phyloP scores from a whole-genome alignment of 1,140 invertebrate genomes.

The Cotesia chilonis region DNA sequence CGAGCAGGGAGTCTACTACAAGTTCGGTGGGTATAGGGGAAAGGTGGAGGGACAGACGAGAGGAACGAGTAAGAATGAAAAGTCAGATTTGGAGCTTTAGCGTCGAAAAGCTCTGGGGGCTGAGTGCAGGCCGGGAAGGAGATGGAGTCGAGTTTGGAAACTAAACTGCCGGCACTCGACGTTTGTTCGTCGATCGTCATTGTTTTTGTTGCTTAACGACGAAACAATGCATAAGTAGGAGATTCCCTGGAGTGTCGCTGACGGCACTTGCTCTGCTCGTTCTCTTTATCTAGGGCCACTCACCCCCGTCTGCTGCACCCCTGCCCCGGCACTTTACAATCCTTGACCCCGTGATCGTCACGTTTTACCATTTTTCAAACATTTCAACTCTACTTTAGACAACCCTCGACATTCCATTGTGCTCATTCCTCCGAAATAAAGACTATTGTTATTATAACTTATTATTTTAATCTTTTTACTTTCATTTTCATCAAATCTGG shows the following conservation, averaged over 20 bases:
- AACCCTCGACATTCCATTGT: background rate
- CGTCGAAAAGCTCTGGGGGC: slow-evolving; percentile 3
- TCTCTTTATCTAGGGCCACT: too few relatives aligned
- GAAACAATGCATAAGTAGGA: slow-evolving; percentile 33
- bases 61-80: background rate
- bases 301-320: background rate
- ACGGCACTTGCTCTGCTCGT: slow-evolving; percentile 15
- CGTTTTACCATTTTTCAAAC: slow-evolving; percentile 21
- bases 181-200: slow-evolving; percentile 37
- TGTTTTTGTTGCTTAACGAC: slow-evolving; percentile 38
- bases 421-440: too few relatives aligned
- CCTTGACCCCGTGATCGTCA: slow-evolving; percentile 19
- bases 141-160: slow-evolving; percentile 19
- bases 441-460: too few relatives aligned
- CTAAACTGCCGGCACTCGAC: slow-evolving; percentile 31
- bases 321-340: slow-evolving; percentile 7
- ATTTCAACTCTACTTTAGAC: background rate
- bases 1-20: too few relatives aligned
- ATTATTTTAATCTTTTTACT: too few relatives aligned
- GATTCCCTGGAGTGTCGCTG: slow-evolving; percentile 21
- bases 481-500: background rate
- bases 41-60: background rate
- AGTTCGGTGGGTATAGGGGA: too few relatives aligned
- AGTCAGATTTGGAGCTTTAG: background rate
- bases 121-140: background rate